phyloP scores from a whole-genome alignment of 2,113 vertebrate species.

The Gymnogyps californianus region DNA sequence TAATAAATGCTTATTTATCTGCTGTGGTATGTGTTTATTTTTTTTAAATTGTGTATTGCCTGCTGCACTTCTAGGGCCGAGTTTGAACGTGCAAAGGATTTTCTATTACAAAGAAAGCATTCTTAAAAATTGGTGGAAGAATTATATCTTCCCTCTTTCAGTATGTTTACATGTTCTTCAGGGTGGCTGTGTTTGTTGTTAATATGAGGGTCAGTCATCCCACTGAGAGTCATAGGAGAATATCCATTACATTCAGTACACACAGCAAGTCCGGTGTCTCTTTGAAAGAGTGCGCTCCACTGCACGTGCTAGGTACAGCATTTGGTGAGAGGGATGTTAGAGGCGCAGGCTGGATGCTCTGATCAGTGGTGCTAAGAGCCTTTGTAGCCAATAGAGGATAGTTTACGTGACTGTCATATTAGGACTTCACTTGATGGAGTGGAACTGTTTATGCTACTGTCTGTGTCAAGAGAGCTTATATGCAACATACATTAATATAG shows the following conservation, averaged over 20 bases:
- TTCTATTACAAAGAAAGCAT: neutral
- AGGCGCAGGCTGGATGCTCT: neutral
- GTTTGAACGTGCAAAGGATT: neutral
- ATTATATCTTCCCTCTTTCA: neutral
- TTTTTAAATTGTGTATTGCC: neutral
- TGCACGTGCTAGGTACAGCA: rapidly evolving
- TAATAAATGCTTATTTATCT: slow-evolving; percentile 70
- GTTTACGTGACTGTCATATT: neutral
- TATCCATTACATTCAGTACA: rapidly evolving
- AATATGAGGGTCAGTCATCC: neutral
- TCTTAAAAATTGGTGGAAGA: neutral
- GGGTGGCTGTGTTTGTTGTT: neutral
- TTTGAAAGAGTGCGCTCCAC: neutral
- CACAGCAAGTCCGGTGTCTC: neutral
- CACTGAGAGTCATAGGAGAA: neutral
- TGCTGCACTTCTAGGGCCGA: neutral
- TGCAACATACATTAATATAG: neutral
- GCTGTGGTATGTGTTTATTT: neutral
- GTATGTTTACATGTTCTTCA: neutral
- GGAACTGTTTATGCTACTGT: neutral
- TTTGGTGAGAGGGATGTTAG: neutral
- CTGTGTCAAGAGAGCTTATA: neutral
- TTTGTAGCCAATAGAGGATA: neutral
- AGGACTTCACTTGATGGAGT: neutral
- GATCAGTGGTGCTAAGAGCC: neutral